Evolutionary conservation across 1,140 invertebrate species (phyloP), one percentile per base, ranked within the genome.

Genomic region (Penaeus chinensis): DNA sequence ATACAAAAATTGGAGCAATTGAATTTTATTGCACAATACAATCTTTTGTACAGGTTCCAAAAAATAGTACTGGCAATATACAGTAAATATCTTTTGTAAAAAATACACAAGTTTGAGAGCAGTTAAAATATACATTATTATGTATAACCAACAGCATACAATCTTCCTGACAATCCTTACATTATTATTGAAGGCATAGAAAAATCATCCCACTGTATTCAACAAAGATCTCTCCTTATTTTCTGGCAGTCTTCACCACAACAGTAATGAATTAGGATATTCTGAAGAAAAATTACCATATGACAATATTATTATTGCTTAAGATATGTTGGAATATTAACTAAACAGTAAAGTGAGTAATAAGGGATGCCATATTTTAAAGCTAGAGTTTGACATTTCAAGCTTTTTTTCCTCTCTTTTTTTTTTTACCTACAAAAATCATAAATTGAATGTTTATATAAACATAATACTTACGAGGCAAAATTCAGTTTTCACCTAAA

Each of bases 91-190:
- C 47, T 82, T 87, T 82, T 87, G 86, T 87, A 87, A 87, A 87
- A 87, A 87, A 87, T 87, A 87, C 86, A 87, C 81, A 87, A 82
- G 86, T 87, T 87, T 76, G 82, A 81, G 86, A 87, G 80, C 86
- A 87, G 81, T 87, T 87, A 87, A 87, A 87, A 87, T 87, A 87
- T 87, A 87, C 86, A 87, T 77, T 87, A 82, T 82, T 87, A 87
- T 87, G 80, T 87, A 87, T 87, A 87, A 87, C 86, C 86, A 87
- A 87, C 86, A 87, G 80, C 86, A 87, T 54, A 54, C 71, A 87
- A 71, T 77, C 71, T 87, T 87, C 82, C 86, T 87, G 66, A 87
- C 74, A 87, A 65, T 83, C 60, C 80, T 87, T 87, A 87, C 61
- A 83, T 27, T 82, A 83, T 87, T 87, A 87, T 78, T 87, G 86